These are phyloP conservation scores for Eulithis testata DNA, from an alignment of 2,888 invertebrate species.

Conservation along the genomic window DNA sequence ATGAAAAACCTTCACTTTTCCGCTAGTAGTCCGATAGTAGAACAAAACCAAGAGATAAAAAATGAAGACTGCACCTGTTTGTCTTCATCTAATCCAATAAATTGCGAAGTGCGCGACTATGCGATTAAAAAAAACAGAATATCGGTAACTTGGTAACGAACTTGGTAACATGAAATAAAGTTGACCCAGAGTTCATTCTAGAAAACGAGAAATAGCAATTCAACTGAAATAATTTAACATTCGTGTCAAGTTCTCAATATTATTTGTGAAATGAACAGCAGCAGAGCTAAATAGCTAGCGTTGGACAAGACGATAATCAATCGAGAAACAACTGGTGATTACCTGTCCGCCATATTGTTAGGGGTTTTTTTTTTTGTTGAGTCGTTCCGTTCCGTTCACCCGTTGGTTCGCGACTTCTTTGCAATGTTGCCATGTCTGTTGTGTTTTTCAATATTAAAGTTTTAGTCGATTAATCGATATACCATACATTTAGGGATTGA, in stretches of 20 bases:
- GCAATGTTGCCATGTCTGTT: too few species aligned
- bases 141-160: conserved; percentile 53
- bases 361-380: conserved; percentile 37
- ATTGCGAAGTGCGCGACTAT: conserved; percentile 55
- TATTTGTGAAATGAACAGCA: conserved; percentile 24
- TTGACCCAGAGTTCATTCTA: not conserved
- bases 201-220: conserved; percentile 8
- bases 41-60: conserved; percentile 28
- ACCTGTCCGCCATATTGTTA: conserved; percentile 78
- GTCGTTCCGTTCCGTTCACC: not conserved
- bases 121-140: conserved; percentile 56
- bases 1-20: conserved; percentile 23
- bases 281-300: conserved; percentile 20
- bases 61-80: conserved; percentile 28
- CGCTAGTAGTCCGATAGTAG: conserved; percentile 10
- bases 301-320: conserved; percentile 44
- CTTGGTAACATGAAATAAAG: conserved; percentile 31
- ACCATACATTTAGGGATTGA: too few species aligned
- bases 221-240: conserved; percentile 1
- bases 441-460: too few species aligned
- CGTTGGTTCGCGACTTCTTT: too few species aligned
- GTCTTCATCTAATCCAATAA: conserved; percentile 59
- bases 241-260: conserved; percentile 16
- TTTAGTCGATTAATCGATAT: too few species aligned
- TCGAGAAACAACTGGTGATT: conserved; percentile 60